Evolutionary conservation across 1,140 invertebrate genomes (phyloP).

Genomic region (Lepidurus arcticus): DNA sequence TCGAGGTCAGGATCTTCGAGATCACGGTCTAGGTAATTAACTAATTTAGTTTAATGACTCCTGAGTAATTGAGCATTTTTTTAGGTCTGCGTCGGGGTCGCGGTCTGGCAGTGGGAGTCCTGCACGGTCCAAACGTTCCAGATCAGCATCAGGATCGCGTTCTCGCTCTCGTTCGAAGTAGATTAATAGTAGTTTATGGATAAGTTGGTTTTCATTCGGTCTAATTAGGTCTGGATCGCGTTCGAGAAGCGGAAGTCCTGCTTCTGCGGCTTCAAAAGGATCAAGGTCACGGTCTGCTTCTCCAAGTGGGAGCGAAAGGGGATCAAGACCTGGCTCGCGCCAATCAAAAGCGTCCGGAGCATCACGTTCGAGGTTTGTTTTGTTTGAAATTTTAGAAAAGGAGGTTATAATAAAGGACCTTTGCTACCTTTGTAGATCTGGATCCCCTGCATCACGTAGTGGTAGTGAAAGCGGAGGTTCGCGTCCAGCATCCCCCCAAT

Average conservation of each 20-base stretch:
- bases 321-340: background rate
- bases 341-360: background rate
- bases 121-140: conserved; percentile 35
- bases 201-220: conserved; percentile 42
- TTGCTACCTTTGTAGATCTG: background rate
- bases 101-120: conserved; percentile 20
- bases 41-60: background rate
- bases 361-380: background rate
- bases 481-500: background rate
- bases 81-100: conserved; percentile 32
- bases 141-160: conserved; percentile 43
- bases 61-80: background rate
- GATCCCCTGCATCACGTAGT: background rate
- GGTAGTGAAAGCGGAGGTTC: conserved; percentile 8
- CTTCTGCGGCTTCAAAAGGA: conserved; percentile 37
- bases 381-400: background rate
- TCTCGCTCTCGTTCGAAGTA: conserved; percentile 38
- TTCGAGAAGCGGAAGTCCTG: conserved; percentile 38
- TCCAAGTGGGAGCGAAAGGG: conserved; percentile 1
- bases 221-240: conserved; percentile 39
- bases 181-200: conserved; percentile 37
- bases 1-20: conserved; percentile 37
- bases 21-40: conserved; percentile 34
- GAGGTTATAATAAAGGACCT: background rate
- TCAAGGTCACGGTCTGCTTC: conserved; percentile 42